These are phyloP conservation scores for Syngnathus acus DNA, from an alignment of 2,797 vertebrate species.

Conservation along the genomic window DNA sequence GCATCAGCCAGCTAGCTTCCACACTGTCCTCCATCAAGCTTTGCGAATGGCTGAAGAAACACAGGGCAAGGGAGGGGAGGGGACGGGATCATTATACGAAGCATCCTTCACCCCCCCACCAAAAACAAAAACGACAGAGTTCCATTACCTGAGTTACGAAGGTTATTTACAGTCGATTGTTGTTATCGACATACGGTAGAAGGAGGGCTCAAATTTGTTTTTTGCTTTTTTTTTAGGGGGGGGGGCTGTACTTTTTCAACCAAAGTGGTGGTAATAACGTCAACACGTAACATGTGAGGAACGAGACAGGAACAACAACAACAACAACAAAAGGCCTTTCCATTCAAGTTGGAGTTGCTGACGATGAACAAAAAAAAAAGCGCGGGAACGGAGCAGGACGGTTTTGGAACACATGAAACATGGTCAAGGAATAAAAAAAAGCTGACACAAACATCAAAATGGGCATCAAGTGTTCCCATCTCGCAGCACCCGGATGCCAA, in stretches of 20 bases:
- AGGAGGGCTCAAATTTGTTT: too few relatives aligned
- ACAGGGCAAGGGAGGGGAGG: conserved; percentile 38
- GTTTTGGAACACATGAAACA: background rate
- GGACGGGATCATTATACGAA: conserved; percentile 34
- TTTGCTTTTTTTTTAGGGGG: too few relatives aligned
- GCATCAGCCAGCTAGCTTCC: conserved; percentile 78
- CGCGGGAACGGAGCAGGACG: too few relatives aligned
- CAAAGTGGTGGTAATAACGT: conserved; percentile 41
- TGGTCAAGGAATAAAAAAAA: background rate
- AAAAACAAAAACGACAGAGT: background rate
- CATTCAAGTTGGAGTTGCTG: too few relatives aligned
- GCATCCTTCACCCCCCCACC: background rate
- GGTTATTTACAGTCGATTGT: conserved; percentile 64
- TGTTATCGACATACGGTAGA: too few relatives aligned
- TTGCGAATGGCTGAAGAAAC: conserved; percentile 73
- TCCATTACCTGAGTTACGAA: conserved; percentile 75
- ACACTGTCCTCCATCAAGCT: conserved; percentile 80
- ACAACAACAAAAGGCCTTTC: background rate
- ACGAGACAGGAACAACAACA: conserved; percentile 33
- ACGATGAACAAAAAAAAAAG: background rate
- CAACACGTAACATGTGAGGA: conserved; percentile 33
- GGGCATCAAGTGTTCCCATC: background rate
- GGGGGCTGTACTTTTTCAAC: too few relatives aligned
- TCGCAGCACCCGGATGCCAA: background rate
- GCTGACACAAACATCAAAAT: background rate